Evolutionary conservation across 2,888 invertebrate genomes (phyloP).

Genomic region (Caenorhabditis zanzibari): DNA sequence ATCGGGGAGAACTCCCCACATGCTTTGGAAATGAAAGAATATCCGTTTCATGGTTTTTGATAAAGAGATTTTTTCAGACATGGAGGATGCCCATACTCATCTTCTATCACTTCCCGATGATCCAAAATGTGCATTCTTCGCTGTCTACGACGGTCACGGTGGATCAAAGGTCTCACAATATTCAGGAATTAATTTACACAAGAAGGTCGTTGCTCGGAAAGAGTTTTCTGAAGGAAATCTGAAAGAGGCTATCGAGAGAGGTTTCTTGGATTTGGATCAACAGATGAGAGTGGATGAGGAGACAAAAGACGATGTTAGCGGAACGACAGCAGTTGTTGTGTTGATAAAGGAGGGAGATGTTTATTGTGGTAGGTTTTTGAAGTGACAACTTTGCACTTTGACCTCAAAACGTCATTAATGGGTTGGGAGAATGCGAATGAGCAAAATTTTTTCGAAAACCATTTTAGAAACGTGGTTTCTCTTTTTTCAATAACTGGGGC

Average conservation of each 20-base stretch:
- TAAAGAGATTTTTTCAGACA: conserved; percentile 85
- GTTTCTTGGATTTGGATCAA: conserved; percentile 93
- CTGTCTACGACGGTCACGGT: conserved; percentile 97
- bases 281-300: conserved; percentile 90
- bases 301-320: conserved; percentile 94
- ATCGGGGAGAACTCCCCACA: too few relatives aligned
- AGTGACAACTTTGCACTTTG: conserved; percentile 22
- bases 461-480: too few relatives aligned
- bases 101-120: conserved; percentile 92
- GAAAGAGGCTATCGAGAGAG: conserved; percentile 91
- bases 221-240: conserved; percentile 88
- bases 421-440: not conserved
- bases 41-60: not conserved
- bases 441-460: not conserved
- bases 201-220: conserved; percentile 89
- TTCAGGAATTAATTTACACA: conserved; percentile 95
- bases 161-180: conserved; percentile 89
- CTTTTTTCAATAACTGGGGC: too few relatives aligned
- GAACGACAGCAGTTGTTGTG: conserved; percentile 93
- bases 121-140: conserved; percentile 94
- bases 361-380: conserved; percentile 88
- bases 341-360: conserved; percentile 89
- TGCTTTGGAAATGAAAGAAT: too few relatives aligned
- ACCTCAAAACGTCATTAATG: conserved; percentile 25
- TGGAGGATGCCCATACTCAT: conserved; percentile 99